Evolutionary conservation across 2,797 vertebrate genomes (phyloP), one percentile per base, ranked within the genome.

Genomic region (Phaenicophaeus curvirostris): DNA sequence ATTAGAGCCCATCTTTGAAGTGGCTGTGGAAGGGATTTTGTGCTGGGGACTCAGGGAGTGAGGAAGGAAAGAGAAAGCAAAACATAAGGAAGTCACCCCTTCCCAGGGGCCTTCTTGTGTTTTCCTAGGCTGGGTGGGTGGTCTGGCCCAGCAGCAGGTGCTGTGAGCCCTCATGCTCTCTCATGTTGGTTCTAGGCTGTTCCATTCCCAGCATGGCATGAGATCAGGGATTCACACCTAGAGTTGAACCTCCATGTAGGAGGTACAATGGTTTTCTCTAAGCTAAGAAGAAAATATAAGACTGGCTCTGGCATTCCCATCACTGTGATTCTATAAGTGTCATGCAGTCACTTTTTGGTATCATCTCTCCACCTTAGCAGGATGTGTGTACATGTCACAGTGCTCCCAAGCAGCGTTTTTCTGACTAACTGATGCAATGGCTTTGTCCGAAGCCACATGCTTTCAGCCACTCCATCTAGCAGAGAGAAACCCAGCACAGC

Each of bases 381-480:
- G 50, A 62, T n/a, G 42, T 0, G 2, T 58, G 55, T 63, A 67
- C 28, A 6, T 15, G n/a, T 62, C 0, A 4, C 39, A 55, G 30
- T 15, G 30, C 7, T 82, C 59, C 27, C 39, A 48, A 0, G 7
- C 46, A 62, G 42, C 16, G 19, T 48, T 92, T 66, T 76, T 50
- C 66, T 31, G 33, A 8, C 0, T 0, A 78, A 42, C 10, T 0
- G 0, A 39, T 59, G 59, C 20, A 42, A 50, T 0, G 0, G 27
- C 27, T 81, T 85, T 67, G n/a, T 74, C 75, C 39, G 12, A 30
- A 87, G 53, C 14, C 4, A 2, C 8, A n/a, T 31, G 4, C 73
- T 85, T 83, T 59, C 37, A 44, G 50, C 28, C 8, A 13, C 9
- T 73, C 42, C 51, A 80, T 12, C 39, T 28, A 44, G 41, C 25